phyloP scores from a whole-genome alignment of 2,113 vertebrate species.

The Cnemophilus loriae region DNA sequence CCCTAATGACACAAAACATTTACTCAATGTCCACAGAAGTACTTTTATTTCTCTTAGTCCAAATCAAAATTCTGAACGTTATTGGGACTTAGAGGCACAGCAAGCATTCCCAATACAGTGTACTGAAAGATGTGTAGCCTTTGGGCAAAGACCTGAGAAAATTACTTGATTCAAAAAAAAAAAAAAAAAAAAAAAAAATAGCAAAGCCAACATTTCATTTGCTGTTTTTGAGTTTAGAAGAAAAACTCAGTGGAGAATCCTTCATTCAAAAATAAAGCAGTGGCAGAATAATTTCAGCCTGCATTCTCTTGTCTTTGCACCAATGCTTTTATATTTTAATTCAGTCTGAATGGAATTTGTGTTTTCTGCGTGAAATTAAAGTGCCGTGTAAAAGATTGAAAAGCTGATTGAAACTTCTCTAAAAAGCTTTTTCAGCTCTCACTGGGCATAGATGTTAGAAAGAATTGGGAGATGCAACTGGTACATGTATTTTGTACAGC shows the following conservation, averaged over 20 bases:
- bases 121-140: background rate
- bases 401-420: conserved; percentile 4
- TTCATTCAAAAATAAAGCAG: background rate
- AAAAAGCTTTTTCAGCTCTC: background rate
- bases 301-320: background rate
- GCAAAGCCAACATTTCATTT: background rate
- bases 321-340: background rate
- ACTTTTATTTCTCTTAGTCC: background rate
- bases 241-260: background rate
- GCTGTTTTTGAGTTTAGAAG: background rate
- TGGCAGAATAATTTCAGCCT: background rate
- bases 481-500: background rate
- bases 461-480: background rate
- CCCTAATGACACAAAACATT: background rate
- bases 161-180: background rate
- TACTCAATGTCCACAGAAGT: background rate
- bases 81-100: background rate
- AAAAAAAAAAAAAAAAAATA: too few species aligned
- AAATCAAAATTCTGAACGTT: background rate
- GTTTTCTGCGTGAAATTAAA: background rate
- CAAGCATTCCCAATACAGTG: background rate
- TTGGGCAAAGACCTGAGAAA: background rate
- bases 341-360: background rate
- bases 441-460: background rate
- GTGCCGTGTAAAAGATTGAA: background rate